phyloP scores from a whole-genome alignment of 2,113 vertebrate species.

The Tetrax tetrax region DNA sequence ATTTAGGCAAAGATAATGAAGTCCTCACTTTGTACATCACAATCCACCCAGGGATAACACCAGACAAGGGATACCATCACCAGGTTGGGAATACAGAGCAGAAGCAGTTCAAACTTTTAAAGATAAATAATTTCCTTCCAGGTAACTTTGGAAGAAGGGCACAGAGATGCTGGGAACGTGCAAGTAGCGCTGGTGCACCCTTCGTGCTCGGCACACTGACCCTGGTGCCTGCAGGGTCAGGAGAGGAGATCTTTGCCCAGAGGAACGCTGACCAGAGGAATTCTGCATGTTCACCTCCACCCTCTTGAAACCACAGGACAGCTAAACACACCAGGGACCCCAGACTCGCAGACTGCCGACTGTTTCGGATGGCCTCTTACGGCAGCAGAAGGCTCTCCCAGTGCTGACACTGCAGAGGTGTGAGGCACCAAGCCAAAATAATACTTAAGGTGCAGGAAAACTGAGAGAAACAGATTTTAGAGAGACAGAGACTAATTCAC shows the following conservation, averaged over 20 bases:
- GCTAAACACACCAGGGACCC: not conserved
- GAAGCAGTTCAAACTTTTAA: not conserved
- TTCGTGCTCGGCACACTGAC: fast-evolving
- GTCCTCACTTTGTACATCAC: not conserved
- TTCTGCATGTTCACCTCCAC: not conserved
- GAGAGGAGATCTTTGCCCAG: not conserved
- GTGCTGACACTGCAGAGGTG: not conserved
- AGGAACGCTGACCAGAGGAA: not conserved
- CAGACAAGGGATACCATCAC: not conserved
- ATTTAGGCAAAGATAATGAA: not conserved
- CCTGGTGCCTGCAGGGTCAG: fast-evolving
- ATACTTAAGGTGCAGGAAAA: slow-evolving; percentile 27
- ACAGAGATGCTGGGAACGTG: fast-evolving
- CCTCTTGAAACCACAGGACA: not conserved
- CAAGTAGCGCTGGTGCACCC: not conserved
- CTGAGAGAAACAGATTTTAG: not conserved
- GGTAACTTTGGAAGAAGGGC: not conserved
- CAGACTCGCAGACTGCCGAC: not conserved
- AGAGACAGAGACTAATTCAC: slow-evolving; percentile 23
- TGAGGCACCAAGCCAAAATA: not conserved
- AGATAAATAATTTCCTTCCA: not conserved
- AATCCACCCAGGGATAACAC: not conserved
- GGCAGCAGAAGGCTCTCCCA: not conserved
- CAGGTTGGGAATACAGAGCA: not conserved
- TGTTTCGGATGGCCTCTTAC: not conserved